These are phyloP conservation scores for Drosophila ironensis DNA, from an alignment of 1,140 invertebrate genomes.

Conservation along the genomic window DNA sequence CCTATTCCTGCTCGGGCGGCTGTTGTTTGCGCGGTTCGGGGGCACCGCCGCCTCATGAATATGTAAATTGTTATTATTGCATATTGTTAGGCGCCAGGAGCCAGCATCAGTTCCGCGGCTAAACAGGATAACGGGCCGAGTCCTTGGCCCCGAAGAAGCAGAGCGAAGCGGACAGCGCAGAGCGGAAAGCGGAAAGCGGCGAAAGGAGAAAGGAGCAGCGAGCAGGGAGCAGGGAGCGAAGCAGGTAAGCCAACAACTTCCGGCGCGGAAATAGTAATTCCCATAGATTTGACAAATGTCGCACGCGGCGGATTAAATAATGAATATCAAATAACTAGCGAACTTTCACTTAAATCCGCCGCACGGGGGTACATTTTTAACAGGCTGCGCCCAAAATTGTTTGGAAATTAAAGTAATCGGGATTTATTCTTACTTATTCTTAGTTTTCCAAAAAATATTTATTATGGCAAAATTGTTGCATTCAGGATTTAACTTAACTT, in stretches of 20 bases:
- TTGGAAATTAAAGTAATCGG: no score
- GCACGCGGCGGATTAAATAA: slow-evolving; percentile 19
- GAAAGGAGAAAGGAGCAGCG: no score
- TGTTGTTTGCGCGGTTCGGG: slow-evolving; percentile 63
- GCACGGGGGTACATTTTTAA: no score
- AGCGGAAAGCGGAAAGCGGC: neutral
- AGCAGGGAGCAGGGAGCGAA: no score
- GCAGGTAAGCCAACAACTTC: slow-evolving; percentile 1
- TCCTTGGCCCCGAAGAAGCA: slow-evolving; percentile 16
- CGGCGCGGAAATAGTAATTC: slow-evolving; percentile 36
- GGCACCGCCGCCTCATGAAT: slow-evolving; percentile 75
- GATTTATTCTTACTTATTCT: no score
- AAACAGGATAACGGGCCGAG: slow-evolving; percentile 26
- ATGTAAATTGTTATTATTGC: slow-evolving; percentile 80
- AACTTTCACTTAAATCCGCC: neutral
- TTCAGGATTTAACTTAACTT: no score
- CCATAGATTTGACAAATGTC: slow-evolving; percentile 42
- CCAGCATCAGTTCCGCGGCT: slow-evolving; percentile 17
- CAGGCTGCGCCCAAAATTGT: no score
- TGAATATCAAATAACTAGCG: slow-evolving; percentile 21
- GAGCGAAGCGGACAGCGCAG: slow-evolving; percentile 5
- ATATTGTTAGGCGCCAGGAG: slow-evolving; percentile 70
- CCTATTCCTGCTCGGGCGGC: neutral
- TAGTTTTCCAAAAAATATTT: no score
- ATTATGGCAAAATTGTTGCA: no score